Evolutionary conservation across 1,140 invertebrate genomes (phyloP).

Genomic region (Anagrus nilaparvatae): DNA sequence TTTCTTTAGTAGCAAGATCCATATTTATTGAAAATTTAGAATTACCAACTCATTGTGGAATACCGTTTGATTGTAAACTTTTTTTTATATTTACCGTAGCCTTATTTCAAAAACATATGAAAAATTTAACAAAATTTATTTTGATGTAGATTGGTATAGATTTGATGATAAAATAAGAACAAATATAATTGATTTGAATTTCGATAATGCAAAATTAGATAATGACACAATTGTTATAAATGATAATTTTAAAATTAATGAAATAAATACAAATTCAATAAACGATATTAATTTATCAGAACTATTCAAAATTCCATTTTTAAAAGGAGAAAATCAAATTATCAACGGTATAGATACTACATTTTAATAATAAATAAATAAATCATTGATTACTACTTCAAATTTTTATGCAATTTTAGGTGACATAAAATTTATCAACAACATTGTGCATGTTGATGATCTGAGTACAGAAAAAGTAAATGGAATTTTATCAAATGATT

Average conservation of each 20-base stretch:
- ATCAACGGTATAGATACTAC: constrained; percentile 21
- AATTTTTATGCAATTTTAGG: constrained; percentile 19
- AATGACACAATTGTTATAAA: constrained; percentile 19
- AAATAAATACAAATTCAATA: constrained; percentile 15
- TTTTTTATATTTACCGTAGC: no score
- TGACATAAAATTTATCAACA: constrained; percentile 20
- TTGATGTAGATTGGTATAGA: constrained; percentile 23
- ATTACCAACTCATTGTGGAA: constrained; percentile 24
- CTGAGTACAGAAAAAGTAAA: constrained; percentile 22
- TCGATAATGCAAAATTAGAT: constrained; percentile 10
- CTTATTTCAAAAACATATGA: constrained; percentile 11
- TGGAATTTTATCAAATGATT: constrained; percentile 13
- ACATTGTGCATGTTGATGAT: constrained; percentile 14
- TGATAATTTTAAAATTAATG: constrained; percentile 13
- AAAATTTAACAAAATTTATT: neutral
- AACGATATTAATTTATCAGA: constrained; percentile 15
- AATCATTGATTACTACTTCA: neutral
- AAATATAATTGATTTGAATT: neutral
- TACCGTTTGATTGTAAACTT: constrained; percentile 15
- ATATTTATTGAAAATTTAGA: constrained; percentile 17
- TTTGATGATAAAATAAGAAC: constrained; percentile 12
- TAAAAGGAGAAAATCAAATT: constrained; percentile 17
- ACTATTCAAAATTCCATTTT: constrained; percentile 20
- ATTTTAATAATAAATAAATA: neutral
- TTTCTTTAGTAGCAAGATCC: constrained; percentile 7